Evolutionary conservation across 2,113 vertebrate genomes (phyloP), one percentile per base, ranked within the genome.

Genomic region (Ochotona princeps): DNA sequence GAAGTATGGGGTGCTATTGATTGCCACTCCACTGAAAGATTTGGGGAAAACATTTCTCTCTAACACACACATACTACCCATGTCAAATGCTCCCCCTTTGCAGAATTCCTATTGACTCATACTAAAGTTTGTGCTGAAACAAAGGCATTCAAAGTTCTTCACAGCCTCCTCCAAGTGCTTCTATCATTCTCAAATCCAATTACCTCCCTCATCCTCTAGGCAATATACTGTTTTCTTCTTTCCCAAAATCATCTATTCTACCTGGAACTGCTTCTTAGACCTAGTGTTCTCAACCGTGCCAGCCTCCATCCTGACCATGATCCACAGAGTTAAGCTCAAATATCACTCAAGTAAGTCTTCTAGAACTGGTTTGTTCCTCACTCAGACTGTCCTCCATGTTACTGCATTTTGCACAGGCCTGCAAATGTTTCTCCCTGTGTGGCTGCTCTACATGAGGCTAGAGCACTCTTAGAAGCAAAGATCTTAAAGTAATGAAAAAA

Each of bases 321-420:
- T 44, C 66, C 61, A n/a, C 25, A 8, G 28, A 44, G 15, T 78
- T 93, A 13, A 49, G 12, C 23, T 79, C 30, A 82, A 72, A 83
- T n/a, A 38, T 11, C 4, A 61, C 51, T 78, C 54, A n/a, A n/a
- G 51, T n/a, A 75, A 28, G 67, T 44, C 38, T 84, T 44, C 60
- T 28, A 51, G 69, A 85, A 76, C 57, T 35, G 30, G 30, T 7
- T 76, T 61, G n/a, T 3, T 72, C 63, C 51, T 61, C 9, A 8
- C 10, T 69, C 13, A 38, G 9, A 9, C 23, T 0, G 13, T 3
- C 7, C 60, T 65, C 8, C 1, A 0, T 23, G 14, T 25, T 17
- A 63, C 7, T 20, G 3, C 23, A 47, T 23, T 49, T 21, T 7
- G 5, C 21, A 17, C 0, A 23, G 60, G n/a, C 28, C 17, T 47